Evolutionary conservation across 2,888 invertebrate genomes (phyloP), one percentile per base, ranked within the genome.

Genomic region (Bimastos eiseni): DNA sequence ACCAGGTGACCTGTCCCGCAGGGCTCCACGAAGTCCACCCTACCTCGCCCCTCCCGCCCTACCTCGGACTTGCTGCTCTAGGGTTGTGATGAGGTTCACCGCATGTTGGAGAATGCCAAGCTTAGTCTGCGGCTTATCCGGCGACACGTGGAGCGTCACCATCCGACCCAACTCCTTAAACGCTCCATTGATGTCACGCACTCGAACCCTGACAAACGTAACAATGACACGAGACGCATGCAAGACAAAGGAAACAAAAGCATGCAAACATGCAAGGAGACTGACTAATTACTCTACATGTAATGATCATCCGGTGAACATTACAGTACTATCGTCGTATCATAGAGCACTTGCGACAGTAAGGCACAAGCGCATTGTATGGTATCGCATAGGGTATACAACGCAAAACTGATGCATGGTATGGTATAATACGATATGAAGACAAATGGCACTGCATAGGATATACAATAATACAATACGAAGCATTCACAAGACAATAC

Each of bases 21-120:
- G 70, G n/a, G 11, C n/a, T 1, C n/a, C 70, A 11, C 11, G n/a
- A 70, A 49, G 30, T 70, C 13, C 17, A 13, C 8, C 30, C 17
- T 8, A 13, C 30, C 70, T 70, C n/a, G 30, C 11, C 30, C 4
- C 38, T 30, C 44, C 8, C 34, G 24, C 24, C 90, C 90, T 94
- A 98, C 98, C 98, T 96, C 98, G 96, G 94, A 99, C 99, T 97
- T 99, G 99, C 95, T 98, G 98, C 95, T 99, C 99, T 93, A 99
- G 96, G 90, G 98, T 97, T 97, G 98, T 99, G 94, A 99, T 99
- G 93, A 99, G 98, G 96, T 98, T 98, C 41, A 99, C 99, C 91
- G 99, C 99, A 97, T 98, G 98, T 95, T 99, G 99, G 92, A 99
- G 96, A 93, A 99, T 98, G 93, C 98, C 98, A 91, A 99, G 96